Evolutionary conservation across 2,888 invertebrate genomes (phyloP), one percentile per base, ranked within the genome.

Genomic region (Plebejus melissa): DNA sequence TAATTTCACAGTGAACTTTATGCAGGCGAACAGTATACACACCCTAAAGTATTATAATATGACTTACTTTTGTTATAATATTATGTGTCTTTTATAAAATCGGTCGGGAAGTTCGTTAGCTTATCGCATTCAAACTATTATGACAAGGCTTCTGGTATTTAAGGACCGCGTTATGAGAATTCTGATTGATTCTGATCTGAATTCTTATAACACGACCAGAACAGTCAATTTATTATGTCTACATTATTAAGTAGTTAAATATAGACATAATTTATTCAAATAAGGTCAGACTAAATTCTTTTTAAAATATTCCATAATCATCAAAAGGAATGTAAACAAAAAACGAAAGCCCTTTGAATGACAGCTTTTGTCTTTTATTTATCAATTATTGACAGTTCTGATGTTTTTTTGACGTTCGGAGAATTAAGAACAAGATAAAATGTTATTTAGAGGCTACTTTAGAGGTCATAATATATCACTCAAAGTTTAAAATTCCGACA

Each of bases 311-410:
- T 2, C 7, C 22, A 1, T 32, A 65, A 72, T 28, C 50, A 50
- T 72, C 72, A 28, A 54, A 32, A 72, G 50, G 50, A 72, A 72
- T 72, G 72, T 16, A 32, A 72, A 54, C 28, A 72, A 41, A 72
- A 72, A 72, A 72, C 46, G 50, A 32, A 72, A 32, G 54, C 54
- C 72, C 32, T 72, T 72, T 16, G 72, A 72, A 36, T 50, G 32
- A 72, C 72, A 65, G 65, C 32, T 13, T 65, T 65, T 65, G 65
- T 65, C 65, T 65, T 65, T 65, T 65, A 65, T 36, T 65, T 65
- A 65, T 65, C 65, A 36, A 16, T 65, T 36, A 65, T 36, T 65
- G 65, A 65, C 65, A 65, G 65, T 32, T 65, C 65, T 36, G 36
- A 60, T 28, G 9, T 65, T 32, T 36, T 65, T 60, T 65, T 65